A percentile compares a stretch with the other conserved stretches of the same genome.
Evolutionary conservation across 1,140 invertebrate species (phyloP).

Genomic region (Tetragnatha versicolor): DNA sequence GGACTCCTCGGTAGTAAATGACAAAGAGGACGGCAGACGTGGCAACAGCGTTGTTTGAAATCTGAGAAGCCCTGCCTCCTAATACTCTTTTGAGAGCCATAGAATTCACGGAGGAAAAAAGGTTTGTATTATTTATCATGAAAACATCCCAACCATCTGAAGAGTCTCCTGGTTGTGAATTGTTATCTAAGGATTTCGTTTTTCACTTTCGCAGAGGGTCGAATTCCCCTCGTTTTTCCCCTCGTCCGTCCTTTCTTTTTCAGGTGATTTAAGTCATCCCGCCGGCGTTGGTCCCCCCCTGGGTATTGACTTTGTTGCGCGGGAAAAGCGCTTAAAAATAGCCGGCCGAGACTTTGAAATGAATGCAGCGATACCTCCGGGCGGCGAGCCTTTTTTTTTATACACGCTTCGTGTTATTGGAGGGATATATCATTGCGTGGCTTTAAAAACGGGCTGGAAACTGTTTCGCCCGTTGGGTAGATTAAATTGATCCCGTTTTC

Average conservation of each 20-base stretch:
- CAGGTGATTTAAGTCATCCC: constrained; percentile 43
- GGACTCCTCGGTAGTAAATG: constrained; percentile 27
- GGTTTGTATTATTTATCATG: constrained; percentile 43
- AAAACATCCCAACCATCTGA: constrained; percentile 37
- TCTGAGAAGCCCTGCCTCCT: constrained; percentile 28
- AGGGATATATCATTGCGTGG: too few relatives aligned
- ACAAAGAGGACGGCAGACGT: constrained; percentile 28
- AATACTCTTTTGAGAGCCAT: constrained; percentile 48
- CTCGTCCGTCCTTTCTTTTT: constrained; percentile 27
- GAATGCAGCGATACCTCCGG: constrained; percentile 36
- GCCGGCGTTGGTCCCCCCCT: constrained; percentile 24
- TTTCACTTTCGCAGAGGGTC: constrained; percentile 40
- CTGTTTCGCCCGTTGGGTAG: too few relatives aligned
- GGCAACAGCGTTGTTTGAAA: constrained; percentile 41
- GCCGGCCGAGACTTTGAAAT: constrained; percentile 28
- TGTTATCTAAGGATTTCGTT: constrained; percentile 45
- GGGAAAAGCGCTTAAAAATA: constrained; percentile 47
- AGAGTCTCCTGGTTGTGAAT: constrained; percentile 43
- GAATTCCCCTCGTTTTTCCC: constrained; percentile 20
- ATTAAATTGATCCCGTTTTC: too few relatives aligned
- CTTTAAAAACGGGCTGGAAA: too few relatives aligned
- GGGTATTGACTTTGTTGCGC: constrained; percentile 44
- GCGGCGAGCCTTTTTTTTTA: too few relatives aligned
- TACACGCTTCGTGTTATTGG: too few relatives aligned
- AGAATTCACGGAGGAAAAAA: constrained; percentile 40